A percentile compares a stretch with the other conserved stretches of the same genome.
Evolutionary conservation across 2,113 vertebrate species (phyloP).

Genomic region (Fulica atra): DNA sequence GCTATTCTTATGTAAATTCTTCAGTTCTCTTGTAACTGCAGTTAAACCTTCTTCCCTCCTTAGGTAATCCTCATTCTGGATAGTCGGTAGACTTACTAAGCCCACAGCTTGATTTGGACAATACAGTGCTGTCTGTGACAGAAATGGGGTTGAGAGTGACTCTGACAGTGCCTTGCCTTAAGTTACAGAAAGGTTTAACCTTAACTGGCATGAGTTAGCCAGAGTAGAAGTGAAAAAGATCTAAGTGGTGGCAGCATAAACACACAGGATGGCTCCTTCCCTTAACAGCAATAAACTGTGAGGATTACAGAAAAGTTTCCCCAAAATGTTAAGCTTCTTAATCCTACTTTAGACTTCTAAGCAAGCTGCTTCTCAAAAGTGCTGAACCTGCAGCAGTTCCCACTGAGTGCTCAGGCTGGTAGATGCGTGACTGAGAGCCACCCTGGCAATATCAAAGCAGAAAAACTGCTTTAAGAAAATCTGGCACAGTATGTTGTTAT

Average conservation of each 20-base stretch:
- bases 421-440: conserved; percentile 2
- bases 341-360: conserved; percentile 34
- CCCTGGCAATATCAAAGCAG: neutral
- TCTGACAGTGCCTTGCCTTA: neutral
- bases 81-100: neutral
- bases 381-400: conserved; percentile 56
- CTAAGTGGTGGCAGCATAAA: neutral
- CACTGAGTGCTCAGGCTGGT: conserved; percentile 5
- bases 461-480: neutral
- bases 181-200: neutral
- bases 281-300: neutral
- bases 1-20: neutral
- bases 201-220: neutral
- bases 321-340: conserved; percentile 47
- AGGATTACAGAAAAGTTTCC: conserved; percentile 10
- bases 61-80: neutral
- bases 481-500: neutral
- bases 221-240: neutral
- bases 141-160: neutral
- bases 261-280: neutral
- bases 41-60: neutral
- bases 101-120: neutral
- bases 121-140: neutral
- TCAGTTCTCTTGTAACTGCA: neutral
- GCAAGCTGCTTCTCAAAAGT: conserved; percentile 44